Conservation (phyloP, 2,888 invertebrate genomes). For the Gandaritis pyraliata region DNA sequence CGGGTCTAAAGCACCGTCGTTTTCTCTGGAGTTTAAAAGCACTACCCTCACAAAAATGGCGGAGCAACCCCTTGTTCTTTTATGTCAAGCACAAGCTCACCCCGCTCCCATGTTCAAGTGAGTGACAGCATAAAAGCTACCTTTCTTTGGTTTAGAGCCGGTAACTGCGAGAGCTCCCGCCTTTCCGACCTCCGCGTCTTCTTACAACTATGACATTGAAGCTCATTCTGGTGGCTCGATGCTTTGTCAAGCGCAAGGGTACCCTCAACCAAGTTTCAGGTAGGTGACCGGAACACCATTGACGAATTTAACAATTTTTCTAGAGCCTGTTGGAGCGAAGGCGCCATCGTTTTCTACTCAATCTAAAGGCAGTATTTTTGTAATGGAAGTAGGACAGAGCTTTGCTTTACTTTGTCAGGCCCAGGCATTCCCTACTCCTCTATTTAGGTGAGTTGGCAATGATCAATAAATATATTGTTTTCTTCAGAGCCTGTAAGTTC, state of each 20-base stretch:
- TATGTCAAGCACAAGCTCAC: slow-evolving; percentile 88
- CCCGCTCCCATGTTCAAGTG: slow-evolving; percentile 89
- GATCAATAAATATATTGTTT: slow-evolving; percentile 51
- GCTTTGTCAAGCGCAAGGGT: slow-evolving; percentile 84
- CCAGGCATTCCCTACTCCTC: slow-evolving; percentile 86
- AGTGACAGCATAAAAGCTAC: slow-evolving; percentile 54
- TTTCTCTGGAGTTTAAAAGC: slow-evolving; percentile 83
- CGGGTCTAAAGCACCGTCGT: slow-evolving; percentile 85
- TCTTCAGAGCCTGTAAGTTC: slow-evolving; percentile 85
- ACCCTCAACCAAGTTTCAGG: slow-evolving; percentile 88
- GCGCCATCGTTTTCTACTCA: slow-evolving; percentile 86
- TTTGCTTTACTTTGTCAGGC: slow-evolving; percentile 87
- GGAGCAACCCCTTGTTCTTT: slow-evolving; percentile 83
- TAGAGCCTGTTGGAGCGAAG: slow-evolving; percentile 87
- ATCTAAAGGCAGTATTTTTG: slow-evolving; percentile 86
- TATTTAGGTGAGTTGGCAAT: slow-evolving; percentile 83
- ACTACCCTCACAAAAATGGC: slow-evolving; percentile 83
- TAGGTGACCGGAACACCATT: slow-evolving; percentile 60
- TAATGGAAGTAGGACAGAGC: slow-evolving; percentile 81
- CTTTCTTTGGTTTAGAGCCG: slow-evolving; percentile 72
- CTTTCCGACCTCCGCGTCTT: slow-evolving; percentile 79
- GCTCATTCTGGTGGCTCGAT: slow-evolving; percentile 72
- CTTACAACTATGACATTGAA: slow-evolving; percentile 77
- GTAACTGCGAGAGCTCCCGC: slow-evolving; percentile 80
- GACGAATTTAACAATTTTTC: slow-evolving; percentile 41